A percentile compares a stretch with the other conserved stretches of the same genome.
Conservation (phyloP, 2,888 invertebrate species). For the Lacanobia wlatinum region DNA sequence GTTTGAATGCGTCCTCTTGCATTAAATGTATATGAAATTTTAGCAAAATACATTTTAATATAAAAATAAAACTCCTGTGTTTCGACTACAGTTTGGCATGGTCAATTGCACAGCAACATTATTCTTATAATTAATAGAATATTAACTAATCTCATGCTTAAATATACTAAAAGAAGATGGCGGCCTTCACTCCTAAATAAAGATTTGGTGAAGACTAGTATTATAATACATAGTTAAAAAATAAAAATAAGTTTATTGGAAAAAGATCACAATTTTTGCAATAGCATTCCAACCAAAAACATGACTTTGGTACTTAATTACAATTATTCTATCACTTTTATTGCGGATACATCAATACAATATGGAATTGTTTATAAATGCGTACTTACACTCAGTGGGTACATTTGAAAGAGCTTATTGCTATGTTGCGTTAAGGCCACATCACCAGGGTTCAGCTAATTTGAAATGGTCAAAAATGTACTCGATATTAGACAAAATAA, state of each 20-base stretch:
- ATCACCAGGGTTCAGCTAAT: conserved; percentile 6
- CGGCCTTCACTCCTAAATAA: conserved; percentile 73
- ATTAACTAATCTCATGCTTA: conserved; percentile 59
- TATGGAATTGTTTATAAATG: conserved; percentile 54
- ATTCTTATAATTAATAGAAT: conserved; percentile 60
- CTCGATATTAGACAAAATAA: conserved; percentile 1
- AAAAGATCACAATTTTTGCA: conserved; percentile 63
- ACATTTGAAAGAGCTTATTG: conserved; percentile 22
- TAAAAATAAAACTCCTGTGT: conserved; percentile 68
- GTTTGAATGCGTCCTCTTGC: conserved; percentile 44
- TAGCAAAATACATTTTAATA: conserved; percentile 69
- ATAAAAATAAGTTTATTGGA: conserved; percentile 56
- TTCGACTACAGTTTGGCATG: conserved; percentile 68
- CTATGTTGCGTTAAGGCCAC: not conserved
- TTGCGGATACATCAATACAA: conserved; percentile 32
- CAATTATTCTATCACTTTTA: conserved; percentile 53
- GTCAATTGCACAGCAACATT: conserved; percentile 71
- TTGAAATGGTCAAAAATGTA: conserved; percentile 8
- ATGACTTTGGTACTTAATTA: conserved; percentile 66
- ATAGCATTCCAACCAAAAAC: conserved; percentile 55
- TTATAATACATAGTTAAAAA: conserved; percentile 45
- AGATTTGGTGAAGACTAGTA: conserved; percentile 77
- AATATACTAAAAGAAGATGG: conserved; percentile 50
- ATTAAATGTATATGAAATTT: conserved; percentile 51
- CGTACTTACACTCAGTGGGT: conserved; percentile 21